Base-by-base conservation (phyloP, 2,797 vertebrate species). In the Peromyscus aztecus region DNA sequence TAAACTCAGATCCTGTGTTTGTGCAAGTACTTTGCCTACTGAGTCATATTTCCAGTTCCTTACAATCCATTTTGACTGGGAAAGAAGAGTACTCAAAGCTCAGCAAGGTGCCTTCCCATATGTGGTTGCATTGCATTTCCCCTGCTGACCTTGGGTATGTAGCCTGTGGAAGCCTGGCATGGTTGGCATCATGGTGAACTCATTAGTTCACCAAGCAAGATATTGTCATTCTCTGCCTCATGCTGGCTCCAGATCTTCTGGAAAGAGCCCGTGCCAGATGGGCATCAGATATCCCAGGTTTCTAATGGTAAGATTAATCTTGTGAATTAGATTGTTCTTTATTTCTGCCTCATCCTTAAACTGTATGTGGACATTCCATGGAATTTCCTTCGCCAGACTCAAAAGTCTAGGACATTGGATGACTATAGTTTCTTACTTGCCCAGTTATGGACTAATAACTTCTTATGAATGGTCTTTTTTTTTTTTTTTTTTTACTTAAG, bases 321-420 rank as follows among this genome's bases (percentile, higher is more conserved):
- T 80, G 13, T 52, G 29, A 65, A 24, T 65, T 59, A 49, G 27
- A 2, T 69, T 27, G 13, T 81, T 73, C 31, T 52, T 57, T 59
- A 14, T 81, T 61, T 55, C 52, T 59, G 24, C 2, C 77, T 43
- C 17, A 57, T 78, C 37, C 43, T 63, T 87, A 40, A 87, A 49
- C 43, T 63, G 5, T 16, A 3, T 89, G 46, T 34, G 23, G 27
- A 37, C 4, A 12, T 43, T 2, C 1, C 52, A 49, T 17, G 57
- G n/a, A 90, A 76, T 76, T 93, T 87, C 55, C 76, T 94, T 67
- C 37, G 73, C 59, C 19, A 27, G 12, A 78, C 31, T 93, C 63
- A 65, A 69, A 83, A 57, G 17, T 40, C 40, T 27, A 29, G 1
- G 37, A 49, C 31, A 10, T 1, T 87, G 46, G 94, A n/a, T 86